Evolutionary conservation across 1,140 invertebrate species (phyloP).

Genomic region (Idris sp.): DNA sequence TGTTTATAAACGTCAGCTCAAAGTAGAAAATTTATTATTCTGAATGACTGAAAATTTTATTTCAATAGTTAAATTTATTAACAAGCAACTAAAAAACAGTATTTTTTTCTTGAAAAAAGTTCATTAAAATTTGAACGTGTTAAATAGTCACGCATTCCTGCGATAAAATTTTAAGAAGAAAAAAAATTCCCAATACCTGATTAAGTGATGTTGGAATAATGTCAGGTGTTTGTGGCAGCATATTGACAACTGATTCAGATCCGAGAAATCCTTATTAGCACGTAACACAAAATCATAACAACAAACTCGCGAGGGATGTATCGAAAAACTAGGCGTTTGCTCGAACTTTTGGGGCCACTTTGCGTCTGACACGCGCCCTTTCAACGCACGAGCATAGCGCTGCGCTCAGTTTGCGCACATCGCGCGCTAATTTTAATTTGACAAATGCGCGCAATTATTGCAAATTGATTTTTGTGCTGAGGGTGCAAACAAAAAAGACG

Average conservation of each 20-base stretch:
- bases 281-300: constrained; percentile 24
- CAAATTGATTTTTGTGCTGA: constrained; percentile 50
- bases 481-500: constrained; percentile 26
- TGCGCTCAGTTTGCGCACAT: constrained; percentile 1
- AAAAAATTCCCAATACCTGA: constrained; percentile 59
- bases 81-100: no score
- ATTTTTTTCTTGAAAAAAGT: no score
- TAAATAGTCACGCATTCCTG: no score
- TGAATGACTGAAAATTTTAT: no score
- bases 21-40: no score
- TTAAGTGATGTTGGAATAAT: constrained; percentile 72
- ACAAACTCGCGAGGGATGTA: constrained; percentile 7
- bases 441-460: background rate
- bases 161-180: no score
- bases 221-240: constrained; percentile 73
- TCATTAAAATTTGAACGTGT: no score
- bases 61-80: no score
- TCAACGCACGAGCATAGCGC: constrained; percentile 12
- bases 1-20: no score
- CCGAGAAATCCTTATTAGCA: constrained; percentile 6
- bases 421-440: constrained; percentile 20
- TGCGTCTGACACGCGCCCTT: background rate
- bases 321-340: constrained; percentile 10
- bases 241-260: constrained; percentile 51
- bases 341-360: constrained; percentile 1